Evolutionary conservation across 2,888 invertebrate genomes (phyloP), one percentile per base, ranked within the genome.

Genomic region (Chironomus tentans): DNA sequence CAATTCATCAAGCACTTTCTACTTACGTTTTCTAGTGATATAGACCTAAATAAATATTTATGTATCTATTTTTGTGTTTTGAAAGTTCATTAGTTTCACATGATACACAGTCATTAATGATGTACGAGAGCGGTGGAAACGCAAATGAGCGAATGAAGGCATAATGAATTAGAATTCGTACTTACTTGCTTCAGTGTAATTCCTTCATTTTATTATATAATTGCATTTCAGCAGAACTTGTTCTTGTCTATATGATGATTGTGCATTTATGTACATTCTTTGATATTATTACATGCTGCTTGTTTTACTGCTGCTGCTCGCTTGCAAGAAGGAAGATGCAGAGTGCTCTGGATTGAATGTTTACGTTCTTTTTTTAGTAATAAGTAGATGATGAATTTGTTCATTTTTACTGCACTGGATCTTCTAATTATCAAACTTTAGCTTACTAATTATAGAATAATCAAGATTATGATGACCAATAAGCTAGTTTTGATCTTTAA

Each of bases 1-100:
- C 62, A 22, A 62, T 62, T 62, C n/a, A 62, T 62, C 62, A 62
- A 62, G 22, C 62, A 62, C 62, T 62, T 62, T 62, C 62, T 50
- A 50, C 50, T 50, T n/a, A n/a, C 13, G 4, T 50, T 50, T 50
- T 50, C 50, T 50, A 50, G 15, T 50, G 15, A 50, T 50, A 15
- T 50, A 50, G 50, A n/a, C 50, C 50, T 50, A 50, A 13, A 50
- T 50, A n/a, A n/a, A n/a, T n/a, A n/a, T n/a, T n/a, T n/a, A 50
- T 13, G 4, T 50, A 50, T 50, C 50, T 38, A 38, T 38, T 38
- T 38, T 38, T 38, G 38, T 38, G 12, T 50, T 50, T 50, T 50
- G 50, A 50, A 50, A 50, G 50, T 13, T 15, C 13, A 50, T 50
- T 38, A 38, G 38, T 38, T 38, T 38, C 38, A 38, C 50, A 50